Evolutionary conservation across 2,113 vertebrate genomes (phyloP), one percentile per base, ranked within the genome.

Genomic region (Sterrhoptilus dennistouni): DNA sequence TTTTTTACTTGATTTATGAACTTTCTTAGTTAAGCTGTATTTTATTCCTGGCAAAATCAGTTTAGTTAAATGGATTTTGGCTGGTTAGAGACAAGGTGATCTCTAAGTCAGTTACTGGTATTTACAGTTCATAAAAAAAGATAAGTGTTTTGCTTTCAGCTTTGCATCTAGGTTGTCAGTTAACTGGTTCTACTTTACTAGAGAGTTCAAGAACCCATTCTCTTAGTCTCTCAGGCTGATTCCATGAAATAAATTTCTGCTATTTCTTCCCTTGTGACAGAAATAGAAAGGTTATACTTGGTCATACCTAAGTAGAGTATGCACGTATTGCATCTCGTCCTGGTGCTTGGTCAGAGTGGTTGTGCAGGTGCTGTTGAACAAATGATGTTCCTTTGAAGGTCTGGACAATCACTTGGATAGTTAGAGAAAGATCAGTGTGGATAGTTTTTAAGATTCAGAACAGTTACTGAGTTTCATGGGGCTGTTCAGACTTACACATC

Each of bases 281-380:
- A 71, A 92, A 27, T 11, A 40, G 47, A 77, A 83, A 53, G 23
- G 28, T 65, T 19, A 16, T 28, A 11, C 18, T 54, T 80, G 27
- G 38, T 71, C 60, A 40, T 88, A 63, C 11, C 23, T 27, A 28
- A 54, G 17, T 16, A 25, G 29, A 53, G 31, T 15, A 47, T 56
- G 24, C 25, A 44, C 0, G 0, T 49, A 8, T 20, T 47, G 11
- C 10, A 36, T 80, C 52, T 44, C 1, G 2, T 59, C 31, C 42
- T 52, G 49, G 21, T 66, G 50, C 36, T 52, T 89, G 28, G 19
- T 72, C 60, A 79, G 75, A 66, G 25, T 40, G 52, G 36, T 36
- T 85, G n/a, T 79, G 61, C 29, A 47, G 28, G 28, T 1, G 0
- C 70, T 88, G 50, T 79, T 83, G 50, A 79, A 17, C 33, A 76